A percentile compares a stretch with the other conserved stretches of the same genome.
Conservation (phyloP, 2,888 invertebrate species). For the Leucophenga maculata region DNA sequence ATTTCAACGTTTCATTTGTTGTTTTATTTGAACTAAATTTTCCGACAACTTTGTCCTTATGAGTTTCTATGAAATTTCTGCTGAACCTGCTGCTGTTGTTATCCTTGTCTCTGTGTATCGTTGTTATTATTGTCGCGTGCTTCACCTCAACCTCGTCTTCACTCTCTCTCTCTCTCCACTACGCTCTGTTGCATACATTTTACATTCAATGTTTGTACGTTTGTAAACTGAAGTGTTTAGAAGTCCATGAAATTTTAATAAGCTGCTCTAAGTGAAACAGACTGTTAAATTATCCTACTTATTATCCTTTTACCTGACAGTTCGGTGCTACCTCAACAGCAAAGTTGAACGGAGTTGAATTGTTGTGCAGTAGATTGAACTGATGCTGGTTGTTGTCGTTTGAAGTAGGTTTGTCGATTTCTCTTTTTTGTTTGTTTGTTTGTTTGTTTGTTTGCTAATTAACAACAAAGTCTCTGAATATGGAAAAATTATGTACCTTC, state of each 20-base stretch:
- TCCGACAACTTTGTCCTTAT: slow-evolving; percentile 14
- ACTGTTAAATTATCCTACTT: slow-evolving; percentile 42
- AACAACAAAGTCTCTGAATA: slow-evolving; percentile 30
- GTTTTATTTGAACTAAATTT: slow-evolving; percentile 27
- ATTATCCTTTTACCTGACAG: slow-evolving; percentile 16
- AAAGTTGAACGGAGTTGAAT: neutral
- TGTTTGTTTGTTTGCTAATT: slow-evolving; percentile 45
- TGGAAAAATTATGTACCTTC: too few relatives aligned
- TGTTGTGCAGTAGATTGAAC: neutral
- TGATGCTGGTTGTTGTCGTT: neutral
- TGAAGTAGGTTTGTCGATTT: neutral
- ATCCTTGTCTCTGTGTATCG: slow-evolving; percentile 20
- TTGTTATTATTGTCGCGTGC: slow-evolving; percentile 27
- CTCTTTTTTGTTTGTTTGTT: neutral
- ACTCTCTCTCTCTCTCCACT: neutral
- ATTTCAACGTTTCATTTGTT: slow-evolving; percentile 42
- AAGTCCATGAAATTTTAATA: slow-evolving; percentile 59
- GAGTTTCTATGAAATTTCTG: neutral
- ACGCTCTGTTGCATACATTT: neutral
- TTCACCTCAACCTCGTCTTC: neutral
- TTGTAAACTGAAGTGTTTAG: slow-evolving; percentile 46
- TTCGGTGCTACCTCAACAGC: neutral
- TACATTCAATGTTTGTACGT: neutral
- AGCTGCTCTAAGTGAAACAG: slow-evolving; percentile 49
- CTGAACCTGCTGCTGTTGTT: slow-evolving; percentile 15